These are phyloP conservation scores for Platycheirus albimanus DNA, from an alignment of 2,888 invertebrate species.

Conservation along the genomic window DNA sequence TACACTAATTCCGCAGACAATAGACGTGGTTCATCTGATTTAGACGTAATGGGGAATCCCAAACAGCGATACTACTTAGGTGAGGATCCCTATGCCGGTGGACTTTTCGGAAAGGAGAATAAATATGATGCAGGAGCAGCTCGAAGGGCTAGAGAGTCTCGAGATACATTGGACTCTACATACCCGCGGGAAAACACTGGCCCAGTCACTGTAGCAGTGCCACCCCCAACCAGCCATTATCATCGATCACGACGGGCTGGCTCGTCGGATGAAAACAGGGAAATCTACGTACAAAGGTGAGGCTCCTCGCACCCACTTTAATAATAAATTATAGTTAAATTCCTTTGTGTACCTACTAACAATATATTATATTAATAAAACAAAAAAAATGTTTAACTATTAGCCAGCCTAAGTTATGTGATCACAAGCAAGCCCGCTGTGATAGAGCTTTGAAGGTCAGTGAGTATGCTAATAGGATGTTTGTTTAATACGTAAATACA, in stretches of 20 bases:
- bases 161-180: conserved; percentile 71
- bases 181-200: conserved; percentile 62
- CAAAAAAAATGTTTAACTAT: conserved; percentile 20
- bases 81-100: conserved; percentile 92
- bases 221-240: conserved; percentile 58
- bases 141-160: conserved; percentile 80
- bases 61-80: conserved; percentile 92
- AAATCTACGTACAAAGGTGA: conserved; percentile 83
- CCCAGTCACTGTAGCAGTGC: conserved; percentile 28
- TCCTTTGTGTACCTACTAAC: conserved; percentile 50
- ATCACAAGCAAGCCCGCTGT: conserved; percentile 46
- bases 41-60: conserved; percentile 83
- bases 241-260: conserved; percentile 63
- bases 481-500: conserved; percentile 49
- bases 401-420: conserved; percentile 52
- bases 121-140: conserved; percentile 87
- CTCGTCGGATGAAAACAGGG: conserved; percentile 75
- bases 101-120: conserved; percentile 92
- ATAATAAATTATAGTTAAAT: conserved; percentile 29
- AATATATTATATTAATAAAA: conserved; percentile 12
- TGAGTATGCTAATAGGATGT: conserved; percentile 66
- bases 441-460: conserved; percentile 66
- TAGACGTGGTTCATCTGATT: conserved; percentile 77
- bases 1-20: conserved; percentile 59
- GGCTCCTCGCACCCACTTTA: conserved; percentile 36